phyloP scores from a whole-genome alignment of 2,113 vertebrate species.

The Gorsachius goisagi region DNA sequence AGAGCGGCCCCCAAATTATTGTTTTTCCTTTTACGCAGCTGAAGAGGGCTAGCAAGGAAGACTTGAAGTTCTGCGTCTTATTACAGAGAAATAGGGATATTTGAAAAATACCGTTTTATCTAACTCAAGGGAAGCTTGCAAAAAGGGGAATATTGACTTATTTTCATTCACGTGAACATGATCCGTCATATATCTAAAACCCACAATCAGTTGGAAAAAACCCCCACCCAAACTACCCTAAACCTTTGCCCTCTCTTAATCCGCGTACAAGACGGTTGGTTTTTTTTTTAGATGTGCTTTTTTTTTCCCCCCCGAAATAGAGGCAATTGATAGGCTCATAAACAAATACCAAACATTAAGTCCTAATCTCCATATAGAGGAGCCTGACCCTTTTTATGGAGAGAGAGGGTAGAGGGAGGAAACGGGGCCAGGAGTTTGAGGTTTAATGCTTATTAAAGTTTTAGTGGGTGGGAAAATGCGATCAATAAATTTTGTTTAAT shows the following conservation, averaged over 20 bases:
- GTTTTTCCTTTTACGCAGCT: neutral
- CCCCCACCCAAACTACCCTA: neutral
- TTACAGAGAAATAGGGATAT: neutral
- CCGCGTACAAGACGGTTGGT: neutral
- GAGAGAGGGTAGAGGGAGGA: slow-evolving; percentile 14
- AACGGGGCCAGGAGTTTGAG: slow-evolving; percentile 18
- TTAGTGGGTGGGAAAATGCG: slow-evolving; percentile 63
- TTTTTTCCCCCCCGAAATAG: neutral
- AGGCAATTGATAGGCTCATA: slow-evolving; percentile 62
- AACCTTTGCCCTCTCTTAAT: slow-evolving; percentile 61
- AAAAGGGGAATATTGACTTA: neutral
- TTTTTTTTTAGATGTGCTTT: neutral
- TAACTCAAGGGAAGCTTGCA: neutral
- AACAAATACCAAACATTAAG: slow-evolving; percentile 63
- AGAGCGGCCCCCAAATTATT: neutral
- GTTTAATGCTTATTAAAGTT: slow-evolving; percentile 66
- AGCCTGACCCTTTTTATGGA: slow-evolving; percentile 55
- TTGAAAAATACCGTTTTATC: neutral
- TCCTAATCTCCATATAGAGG: slow-evolving; percentile 57
- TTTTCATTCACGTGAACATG: neutral
- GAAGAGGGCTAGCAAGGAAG: neutral
- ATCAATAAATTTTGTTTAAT: slow-evolving; percentile 66
- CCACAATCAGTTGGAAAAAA: neutral
- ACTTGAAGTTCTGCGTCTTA: neutral
- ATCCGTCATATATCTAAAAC: neutral